These are phyloP conservation scores for Willisornis vidua DNA, from an alignment of 2,113 vertebrate species.

Conservation along the genomic window DNA sequence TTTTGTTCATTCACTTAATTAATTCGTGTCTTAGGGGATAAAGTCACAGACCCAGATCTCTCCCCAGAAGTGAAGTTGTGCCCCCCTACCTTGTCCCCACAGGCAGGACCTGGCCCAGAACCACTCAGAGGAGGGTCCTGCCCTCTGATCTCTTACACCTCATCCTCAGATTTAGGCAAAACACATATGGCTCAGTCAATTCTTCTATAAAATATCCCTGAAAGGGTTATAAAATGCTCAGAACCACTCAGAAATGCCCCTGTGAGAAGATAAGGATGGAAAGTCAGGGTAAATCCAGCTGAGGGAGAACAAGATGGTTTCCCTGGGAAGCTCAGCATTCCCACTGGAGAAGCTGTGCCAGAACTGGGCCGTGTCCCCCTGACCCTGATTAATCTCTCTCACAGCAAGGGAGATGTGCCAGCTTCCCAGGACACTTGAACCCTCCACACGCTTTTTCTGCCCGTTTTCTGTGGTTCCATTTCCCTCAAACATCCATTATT, in stretches of 20 bases:
- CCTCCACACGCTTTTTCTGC: neutral
- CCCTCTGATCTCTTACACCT: neutral
- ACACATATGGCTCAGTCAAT: neutral
- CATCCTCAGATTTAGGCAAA: neutral
- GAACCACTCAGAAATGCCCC: neutral
- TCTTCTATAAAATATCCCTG: neutral
- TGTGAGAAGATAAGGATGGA: neutral
- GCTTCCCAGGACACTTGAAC: neutral
- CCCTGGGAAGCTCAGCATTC: neutral
- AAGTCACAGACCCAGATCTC: neutral
- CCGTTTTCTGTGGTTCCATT: neutral
- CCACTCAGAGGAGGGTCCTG: neutral
- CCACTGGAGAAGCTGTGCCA: neutral
- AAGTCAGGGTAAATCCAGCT: neutral
- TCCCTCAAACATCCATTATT: conserved; percentile 16
- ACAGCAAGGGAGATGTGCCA: neutral
- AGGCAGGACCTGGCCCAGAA: neutral
- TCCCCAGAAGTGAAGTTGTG: neutral
- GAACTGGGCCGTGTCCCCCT: neutral
- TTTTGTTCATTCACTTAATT: neutral
- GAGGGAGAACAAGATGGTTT: neutral
- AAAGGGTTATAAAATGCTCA: neutral
- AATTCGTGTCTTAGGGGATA: neutral
- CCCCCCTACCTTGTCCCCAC: neutral
- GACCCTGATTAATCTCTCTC: neutral